Percentiles rank a stretch among this genome's conserved stretches.
Conservation (phyloP, 2,113 vertebrate genomes). For the Cavia aperea region DNA sequence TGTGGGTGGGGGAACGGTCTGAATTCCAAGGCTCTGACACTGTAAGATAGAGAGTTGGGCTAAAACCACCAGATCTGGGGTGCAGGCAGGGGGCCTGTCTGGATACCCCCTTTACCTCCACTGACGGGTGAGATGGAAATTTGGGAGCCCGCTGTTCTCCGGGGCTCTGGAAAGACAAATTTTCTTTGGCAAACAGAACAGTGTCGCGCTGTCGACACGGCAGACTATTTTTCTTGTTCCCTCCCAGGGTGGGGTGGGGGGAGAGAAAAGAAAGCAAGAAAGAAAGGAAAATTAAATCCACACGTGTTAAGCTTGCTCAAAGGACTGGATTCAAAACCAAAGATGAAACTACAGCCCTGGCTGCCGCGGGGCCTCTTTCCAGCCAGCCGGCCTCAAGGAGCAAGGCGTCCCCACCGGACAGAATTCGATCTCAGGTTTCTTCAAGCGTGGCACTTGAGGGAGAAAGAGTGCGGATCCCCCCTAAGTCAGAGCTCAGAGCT, state of each 20-base stretch:
- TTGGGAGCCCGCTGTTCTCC: constrained; percentile 33
- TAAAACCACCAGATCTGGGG: background rate
- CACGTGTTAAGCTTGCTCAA: constrained; percentile 63
- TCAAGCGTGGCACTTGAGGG: background rate
- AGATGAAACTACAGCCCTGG: constrained; percentile 28
- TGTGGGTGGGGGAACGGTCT: fast-evolving
- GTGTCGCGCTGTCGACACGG: constrained; percentile 67
- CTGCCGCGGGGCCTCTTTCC: constrained; percentile 7
- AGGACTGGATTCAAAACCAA: constrained; percentile 59
- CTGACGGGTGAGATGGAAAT: constrained; percentile 47
- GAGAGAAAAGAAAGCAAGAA: constrained; percentile 45
- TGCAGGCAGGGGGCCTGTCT: background rate
- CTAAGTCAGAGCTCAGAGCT: background rate
- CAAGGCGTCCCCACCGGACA: background rate
- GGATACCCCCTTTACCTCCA: background rate
- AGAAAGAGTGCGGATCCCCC: background rate
- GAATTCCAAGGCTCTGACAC: background rate
- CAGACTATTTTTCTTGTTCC: constrained; percentile 70
- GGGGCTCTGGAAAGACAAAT: constrained; percentile 64
- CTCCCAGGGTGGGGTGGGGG: constrained; percentile 2
- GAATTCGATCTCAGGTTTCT: constrained; percentile 26
- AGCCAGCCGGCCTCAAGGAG: background rate
- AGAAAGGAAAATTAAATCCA: constrained; percentile 71
- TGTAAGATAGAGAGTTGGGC: background rate
- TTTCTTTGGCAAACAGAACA: constrained; percentile 65